Evolutionary conservation across 2,797 vertebrate species (phyloP).

Genomic region (Merluccius polli): DNA sequence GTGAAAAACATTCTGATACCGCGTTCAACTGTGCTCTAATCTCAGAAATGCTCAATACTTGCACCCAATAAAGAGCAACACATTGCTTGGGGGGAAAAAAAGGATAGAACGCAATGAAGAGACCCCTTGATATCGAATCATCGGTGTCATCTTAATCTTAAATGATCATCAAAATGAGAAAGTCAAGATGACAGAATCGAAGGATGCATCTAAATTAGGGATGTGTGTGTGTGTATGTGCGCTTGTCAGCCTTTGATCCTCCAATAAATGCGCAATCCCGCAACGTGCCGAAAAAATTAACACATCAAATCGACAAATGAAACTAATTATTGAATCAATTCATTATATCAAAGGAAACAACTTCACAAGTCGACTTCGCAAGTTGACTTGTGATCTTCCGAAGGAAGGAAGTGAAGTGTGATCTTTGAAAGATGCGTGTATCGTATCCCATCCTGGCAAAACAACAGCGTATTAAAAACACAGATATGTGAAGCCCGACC

Average conservation of each 20-base stretch:
- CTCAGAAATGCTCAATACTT: background rate
- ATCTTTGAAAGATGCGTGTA: background rate
- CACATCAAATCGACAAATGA: background rate
- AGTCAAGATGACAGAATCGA: no score
- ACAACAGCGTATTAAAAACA: background rate
- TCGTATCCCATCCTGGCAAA: no score
- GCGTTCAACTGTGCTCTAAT: background rate
- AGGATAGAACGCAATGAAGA: background rate
- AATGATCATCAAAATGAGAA: background rate
- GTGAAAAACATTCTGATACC: no score
- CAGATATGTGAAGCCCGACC: constrained; percentile 15
- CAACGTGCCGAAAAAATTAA: background rate
- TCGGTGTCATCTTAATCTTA: background rate
- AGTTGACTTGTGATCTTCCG: no score
- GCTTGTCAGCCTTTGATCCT: no score
- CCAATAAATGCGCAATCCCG: no score
- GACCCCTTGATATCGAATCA: background rate
- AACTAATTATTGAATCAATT: background rate
- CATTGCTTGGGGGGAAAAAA: no score
- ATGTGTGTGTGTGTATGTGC: background rate
- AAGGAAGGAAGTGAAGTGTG: background rate
- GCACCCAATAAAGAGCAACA: background rate
- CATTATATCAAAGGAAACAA: background rate
- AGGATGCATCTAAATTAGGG: background rate
- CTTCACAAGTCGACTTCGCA: background rate